Conservation (phyloP, 2,888 invertebrate species). For the Heliconius ismenius region DNA sequence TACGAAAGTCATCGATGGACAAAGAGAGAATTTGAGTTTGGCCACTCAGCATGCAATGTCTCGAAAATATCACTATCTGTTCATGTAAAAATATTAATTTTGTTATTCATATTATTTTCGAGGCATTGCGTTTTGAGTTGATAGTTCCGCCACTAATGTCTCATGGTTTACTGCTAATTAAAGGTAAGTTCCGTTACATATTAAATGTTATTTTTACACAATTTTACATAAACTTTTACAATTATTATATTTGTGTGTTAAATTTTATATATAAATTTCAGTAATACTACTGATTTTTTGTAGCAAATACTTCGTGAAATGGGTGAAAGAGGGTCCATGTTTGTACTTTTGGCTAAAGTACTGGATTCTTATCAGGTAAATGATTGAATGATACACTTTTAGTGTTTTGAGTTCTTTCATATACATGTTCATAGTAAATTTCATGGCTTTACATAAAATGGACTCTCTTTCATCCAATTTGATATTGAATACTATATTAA, state of each 20-base stretch:
- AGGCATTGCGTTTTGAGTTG: no score
- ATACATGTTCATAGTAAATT: slow-evolving; percentile 28
- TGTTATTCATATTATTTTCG: no score
- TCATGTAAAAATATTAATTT: no score
- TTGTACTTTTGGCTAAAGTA: slow-evolving; percentile 75
- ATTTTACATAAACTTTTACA: background rate
- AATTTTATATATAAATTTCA: slow-evolving; percentile 1
- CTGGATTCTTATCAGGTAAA: slow-evolving; percentile 73
- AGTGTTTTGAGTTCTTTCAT: slow-evolving; percentile 31
- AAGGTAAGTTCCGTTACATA: no score
- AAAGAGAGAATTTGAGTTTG: no score
- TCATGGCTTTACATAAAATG: slow-evolving; percentile 52
- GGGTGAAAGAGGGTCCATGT: slow-evolving; percentile 79
- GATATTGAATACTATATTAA: slow-evolving; percentile 32
- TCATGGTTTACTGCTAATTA: no score
- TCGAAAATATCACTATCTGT: no score
- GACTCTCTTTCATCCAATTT: slow-evolving; percentile 63
- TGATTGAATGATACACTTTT: slow-evolving; percentile 39
- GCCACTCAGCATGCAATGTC: no score
- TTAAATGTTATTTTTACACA: background rate
- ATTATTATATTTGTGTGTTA: background rate
- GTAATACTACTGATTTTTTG: slow-evolving; percentile 53
- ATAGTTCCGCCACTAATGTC: no score
- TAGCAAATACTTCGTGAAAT: slow-evolving; percentile 76
- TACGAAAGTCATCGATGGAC: no score